Evolutionary conservation across 1,140 invertebrate genomes (phyloP), one percentile per base, ranked within the genome.

Genomic region (Lepidostoma basale): DNA sequence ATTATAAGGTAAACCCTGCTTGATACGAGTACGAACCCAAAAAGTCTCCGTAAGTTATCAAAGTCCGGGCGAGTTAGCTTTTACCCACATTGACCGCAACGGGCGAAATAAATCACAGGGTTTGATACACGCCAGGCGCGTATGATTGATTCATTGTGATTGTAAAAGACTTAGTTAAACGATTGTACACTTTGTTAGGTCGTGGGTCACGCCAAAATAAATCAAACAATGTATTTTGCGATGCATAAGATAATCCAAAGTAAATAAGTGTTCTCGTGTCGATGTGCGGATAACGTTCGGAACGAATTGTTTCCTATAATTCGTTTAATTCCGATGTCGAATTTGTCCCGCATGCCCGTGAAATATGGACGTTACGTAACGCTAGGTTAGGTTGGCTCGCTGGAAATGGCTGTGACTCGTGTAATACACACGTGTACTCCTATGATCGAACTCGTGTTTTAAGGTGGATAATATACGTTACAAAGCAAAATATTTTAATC

Each of bases 291-390:
- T 65, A 65, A 54, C 18, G 44, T 12, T 45, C 16, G 52, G 52
- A 56, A 56, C 52, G 30, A 49, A 49, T 22, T 23, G 45, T 49
- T 56, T 65, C 44, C 23, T 39, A 25, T 33, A 36, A 54, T 33
- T 52, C 63, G 18, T 36, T 56, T 65, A 65, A 65, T 65, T 65
- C 63, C 25, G 45, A 20, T 65, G 63, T 65, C 47, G 47, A 65
- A 65, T 65, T 65, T 65, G 63, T 65, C 62, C 23, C 39, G 62
- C 62, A 26, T 25, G 39, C 28, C 39, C 63, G 63, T 65, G 63
- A 36, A 33, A 65, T 65, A 65, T 18, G 20, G 56, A 16, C 56
- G 20, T 59, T 59, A 59, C 22, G n/a, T n/a, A 8, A 36, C 33
- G 33, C 6, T 8, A 4, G 49, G 49, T 25, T 56, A 9, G 49